Percentiles rank a stretch among this genome's conserved stretches.
Conservation (phyloP, 2,797 vertebrate genomes). For the Sternarchorhynchus goeldii region DNA sequence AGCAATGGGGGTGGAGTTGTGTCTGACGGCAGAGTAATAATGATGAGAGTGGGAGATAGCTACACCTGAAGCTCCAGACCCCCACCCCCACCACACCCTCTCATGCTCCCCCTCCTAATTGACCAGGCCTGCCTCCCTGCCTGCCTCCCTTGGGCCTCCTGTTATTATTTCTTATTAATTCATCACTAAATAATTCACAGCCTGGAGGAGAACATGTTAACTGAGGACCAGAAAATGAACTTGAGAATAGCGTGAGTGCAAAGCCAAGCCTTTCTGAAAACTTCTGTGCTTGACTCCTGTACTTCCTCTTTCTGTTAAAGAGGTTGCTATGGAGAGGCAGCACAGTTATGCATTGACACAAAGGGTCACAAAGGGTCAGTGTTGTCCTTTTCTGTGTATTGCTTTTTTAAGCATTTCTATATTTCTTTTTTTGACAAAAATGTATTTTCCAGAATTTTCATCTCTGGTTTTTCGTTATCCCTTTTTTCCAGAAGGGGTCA, state of each 20-base stretch:
- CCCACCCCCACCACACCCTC: constrained; percentile 81
- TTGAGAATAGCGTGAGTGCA: constrained; percentile 77
- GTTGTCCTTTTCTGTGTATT: background rate
- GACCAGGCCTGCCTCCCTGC: constrained; percentile 85
- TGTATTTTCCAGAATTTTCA: background rate
- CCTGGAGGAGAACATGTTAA: constrained; percentile 86
- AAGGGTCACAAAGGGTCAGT: no score
- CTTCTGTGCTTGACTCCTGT: background rate
- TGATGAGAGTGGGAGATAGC: constrained; percentile 85
- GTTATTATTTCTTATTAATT: constrained; percentile 99
- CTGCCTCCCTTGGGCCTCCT: constrained; percentile 87
- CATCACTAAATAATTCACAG: constrained; percentile 97
- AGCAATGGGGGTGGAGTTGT: constrained; percentile 83
- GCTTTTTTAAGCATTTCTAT: background rate
- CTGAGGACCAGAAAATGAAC: constrained; percentile 81
- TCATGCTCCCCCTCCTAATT: constrained; percentile 92
- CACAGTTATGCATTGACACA: no score
- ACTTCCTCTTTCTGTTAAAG: background rate
- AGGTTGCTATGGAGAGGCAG: background rate
- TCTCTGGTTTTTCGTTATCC: background rate
- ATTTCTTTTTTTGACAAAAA: background rate
- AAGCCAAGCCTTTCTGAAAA: constrained; percentile 12
- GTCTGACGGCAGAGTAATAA: constrained; percentile 89
- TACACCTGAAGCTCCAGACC: constrained; percentile 67
- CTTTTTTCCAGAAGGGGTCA: constrained; percentile 41